Conservation (phyloP, 2,113 vertebrate genomes). For the Nansenia antarctica region DNA sequence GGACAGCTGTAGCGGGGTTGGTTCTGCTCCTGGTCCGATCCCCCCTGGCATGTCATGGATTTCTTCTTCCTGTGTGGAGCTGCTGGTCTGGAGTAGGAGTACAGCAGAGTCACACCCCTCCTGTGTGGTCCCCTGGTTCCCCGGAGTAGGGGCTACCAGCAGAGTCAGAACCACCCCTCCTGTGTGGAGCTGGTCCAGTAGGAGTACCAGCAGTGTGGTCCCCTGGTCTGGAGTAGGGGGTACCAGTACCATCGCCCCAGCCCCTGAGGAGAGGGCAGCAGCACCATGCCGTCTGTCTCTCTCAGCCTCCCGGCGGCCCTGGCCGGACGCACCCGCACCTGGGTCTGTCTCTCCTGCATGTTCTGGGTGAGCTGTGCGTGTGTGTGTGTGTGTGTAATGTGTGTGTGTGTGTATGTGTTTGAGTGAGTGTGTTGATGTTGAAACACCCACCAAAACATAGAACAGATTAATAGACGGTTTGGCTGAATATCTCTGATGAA, state of each 20-base stretch:
- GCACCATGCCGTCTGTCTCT: conserved; percentile 82
- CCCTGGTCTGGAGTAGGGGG: conserved; percentile 10
- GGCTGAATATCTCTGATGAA: background rate
- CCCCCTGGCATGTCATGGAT: conserved; percentile 63
- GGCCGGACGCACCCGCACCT: conserved; percentile 80
- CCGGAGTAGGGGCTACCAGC: conserved; percentile 11
- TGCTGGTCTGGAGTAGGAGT: conserved; percentile 14
- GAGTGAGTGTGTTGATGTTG: background rate
- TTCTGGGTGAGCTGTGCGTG: conserved; percentile 80
- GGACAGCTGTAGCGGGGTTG: conserved; percentile 28
- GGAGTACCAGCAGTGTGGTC: conserved; percentile 37
- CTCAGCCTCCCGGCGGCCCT: conserved; percentile 69
- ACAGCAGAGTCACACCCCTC: too few relatives aligned
- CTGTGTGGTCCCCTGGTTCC: too few relatives aligned
- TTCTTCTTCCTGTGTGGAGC: conserved; percentile 50
- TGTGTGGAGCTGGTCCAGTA: conserved; percentile 14
- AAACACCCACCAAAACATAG: too few relatives aligned
- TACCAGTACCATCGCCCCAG: conserved; percentile 7
- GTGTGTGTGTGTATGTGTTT: background rate
- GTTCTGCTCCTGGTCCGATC: conserved; percentile 22
- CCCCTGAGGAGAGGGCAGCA: conserved; percentile 21
- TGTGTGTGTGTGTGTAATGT: background rate
- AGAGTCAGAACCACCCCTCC: too few relatives aligned
- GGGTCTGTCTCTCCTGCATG: conserved; percentile 93
- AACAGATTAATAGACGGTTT: too few relatives aligned